Evolutionary conservation across 92 coral and sea anemone species (phyloP), one percentile per base, ranked within the genome.

Genomic region (Phymanthus crucifer): DNA sequence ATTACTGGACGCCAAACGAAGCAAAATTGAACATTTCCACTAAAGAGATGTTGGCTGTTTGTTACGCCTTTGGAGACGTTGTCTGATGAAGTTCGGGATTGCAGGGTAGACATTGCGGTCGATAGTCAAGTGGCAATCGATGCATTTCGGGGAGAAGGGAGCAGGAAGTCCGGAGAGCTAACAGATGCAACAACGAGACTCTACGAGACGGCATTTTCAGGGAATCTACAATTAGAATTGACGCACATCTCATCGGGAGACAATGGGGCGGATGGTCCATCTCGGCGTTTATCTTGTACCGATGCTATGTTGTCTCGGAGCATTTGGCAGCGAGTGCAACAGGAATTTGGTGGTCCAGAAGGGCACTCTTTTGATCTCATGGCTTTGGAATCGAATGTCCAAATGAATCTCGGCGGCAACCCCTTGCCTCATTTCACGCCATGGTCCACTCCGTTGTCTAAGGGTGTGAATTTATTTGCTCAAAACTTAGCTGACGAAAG

Each of bases 361-460:
- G 79, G 74, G 1, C 85, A 73, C 21, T 17, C 73, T 26, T 61
- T 73, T 40, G 85, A 81, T 27, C 47, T 81, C 0, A 81, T 81
- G 85, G 69, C 79, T 3, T 23, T 72, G 18, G 79, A 81, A 38
- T 81, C 79, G 1, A 81, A 81, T 32, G 74, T 31, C 19, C 45
- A 19, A 43, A n/a, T 34, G 52, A 54, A 57, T 32, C 70, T 24
- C n/a, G 32, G 54, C 37, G 79, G 83, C 24, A 6, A 3, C 18
- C 78, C 79, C 21, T 54, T 84, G 26, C 72, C 83, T 3, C 83
- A 84, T 38, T 84, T 84, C 43, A 32, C 88, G 7, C 88, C 83
- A 18, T 35, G 11, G 17, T 78, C 79, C 19, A 77, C 45, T n/a
- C 83, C 83, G 3, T 27, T 14, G 0, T 78, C 88, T 14, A 31